Evolutionary conservation across 2,888 invertebrate species (phyloP), one percentile per base, ranked within the genome.

Genomic region (Alcis repandata): DNA sequence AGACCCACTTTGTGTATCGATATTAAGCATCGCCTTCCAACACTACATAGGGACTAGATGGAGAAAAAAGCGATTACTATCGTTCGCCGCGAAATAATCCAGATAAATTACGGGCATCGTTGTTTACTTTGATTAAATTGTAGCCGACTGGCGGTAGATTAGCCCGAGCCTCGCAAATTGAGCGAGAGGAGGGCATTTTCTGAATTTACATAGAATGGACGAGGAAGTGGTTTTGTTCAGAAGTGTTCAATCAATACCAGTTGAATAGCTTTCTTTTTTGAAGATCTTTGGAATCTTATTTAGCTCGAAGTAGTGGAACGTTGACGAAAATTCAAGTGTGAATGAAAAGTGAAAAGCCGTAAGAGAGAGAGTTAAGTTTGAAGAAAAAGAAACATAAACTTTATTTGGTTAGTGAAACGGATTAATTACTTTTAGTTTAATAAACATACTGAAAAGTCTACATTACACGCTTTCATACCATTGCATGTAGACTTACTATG

Each of bases 61-160:
- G 80, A 84, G 84, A 88, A 92, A 92, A 91, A 92, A 91, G 87
- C 87, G 87, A 91, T 92, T 90, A 88, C 90, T 87, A 89, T 88
- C 88, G 87, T 82, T 90, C 87, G 86, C 91, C 91, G 83, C 91
- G 84, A 89, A 91, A 91, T 92, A 92, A 92, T 92, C 92, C 87
- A 90, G 92, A 93, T 90, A 92, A 92, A 93, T 93, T 91, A 92
- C 92, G 83, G 84, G 58, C 70, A 67, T 86, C 88, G 89, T 91
- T 93, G 92, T 92, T 93, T 92, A 89, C 90, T 92, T 91, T 93
- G 93, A 93, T 93, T 93, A 93, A 93, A 92, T 91, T 92, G 92
- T 92, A 92, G 89, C 90, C 89, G 90, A 92, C 91, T 90, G 89
- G 85, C 82, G 86, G 88, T 88, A 92, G 92, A 93, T 93, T 92